Evolutionary conservation across 2,888 invertebrate species (phyloP).

Genomic region (Microctonus aethiopoides): DNA sequence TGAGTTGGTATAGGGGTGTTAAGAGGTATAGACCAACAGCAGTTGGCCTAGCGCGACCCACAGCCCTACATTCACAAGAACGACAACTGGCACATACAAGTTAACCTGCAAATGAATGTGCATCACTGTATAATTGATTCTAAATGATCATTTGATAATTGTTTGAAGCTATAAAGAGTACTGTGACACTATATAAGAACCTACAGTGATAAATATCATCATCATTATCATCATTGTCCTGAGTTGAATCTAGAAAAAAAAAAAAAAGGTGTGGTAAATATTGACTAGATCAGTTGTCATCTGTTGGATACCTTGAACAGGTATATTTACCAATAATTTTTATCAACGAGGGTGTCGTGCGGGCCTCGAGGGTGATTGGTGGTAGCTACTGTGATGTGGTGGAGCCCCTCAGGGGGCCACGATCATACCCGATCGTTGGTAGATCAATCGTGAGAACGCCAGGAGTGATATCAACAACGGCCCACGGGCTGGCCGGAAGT

Average conservation of each 20-base stretch:
- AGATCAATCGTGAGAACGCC: slow-evolving; percentile 60
- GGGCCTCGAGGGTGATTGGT: slow-evolving; percentile 54
- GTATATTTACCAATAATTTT: not conserved
- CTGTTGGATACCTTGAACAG: slow-evolving; percentile 32
- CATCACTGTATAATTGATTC: not conserved
- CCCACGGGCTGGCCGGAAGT: slow-evolving; percentile 70
- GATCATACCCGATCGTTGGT: slow-evolving; percentile 49
- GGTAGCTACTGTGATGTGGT: slow-evolving; percentile 62
- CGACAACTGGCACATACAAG: slow-evolving; percentile 56
- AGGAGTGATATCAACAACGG: slow-evolving; percentile 52
- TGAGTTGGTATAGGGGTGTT: slow-evolving; percentile 4
- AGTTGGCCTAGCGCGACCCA: slow-evolving; percentile 60
- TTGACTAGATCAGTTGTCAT: slow-evolving; percentile 13
- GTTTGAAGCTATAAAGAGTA: not conserved
- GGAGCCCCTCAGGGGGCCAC: slow-evolving; percentile 55
- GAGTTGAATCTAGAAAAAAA: no score
- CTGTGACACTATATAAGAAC: not conserved
- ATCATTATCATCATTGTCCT: not conserved
- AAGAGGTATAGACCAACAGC: slow-evolving; percentile 16
- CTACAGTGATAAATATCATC: not conserved
- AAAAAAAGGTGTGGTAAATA: no score
- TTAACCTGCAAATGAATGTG: slow-evolving; percentile 56
- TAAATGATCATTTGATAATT: not conserved
- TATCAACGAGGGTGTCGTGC: slow-evolving; percentile 44
- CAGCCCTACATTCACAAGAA: slow-evolving; percentile 66